phyloP scores from a whole-genome alignment of 2,888 invertebrate species.

The Bimastos eiseni region DNA sequence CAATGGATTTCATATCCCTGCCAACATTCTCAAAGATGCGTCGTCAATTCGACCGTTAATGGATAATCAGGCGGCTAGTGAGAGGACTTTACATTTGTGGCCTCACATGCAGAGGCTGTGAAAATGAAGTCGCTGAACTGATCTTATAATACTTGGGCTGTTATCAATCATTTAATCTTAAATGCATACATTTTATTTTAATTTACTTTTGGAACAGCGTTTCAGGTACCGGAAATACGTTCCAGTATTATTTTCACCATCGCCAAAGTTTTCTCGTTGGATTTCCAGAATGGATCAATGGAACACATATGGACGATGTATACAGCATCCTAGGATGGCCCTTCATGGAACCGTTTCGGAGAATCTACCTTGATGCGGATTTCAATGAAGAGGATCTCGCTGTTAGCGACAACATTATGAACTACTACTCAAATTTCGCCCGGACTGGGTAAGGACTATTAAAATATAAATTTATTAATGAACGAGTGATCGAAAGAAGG shows the following conservation, averaged over 20 bases:
- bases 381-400: constrained; percentile 34
- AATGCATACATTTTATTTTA: neutral
- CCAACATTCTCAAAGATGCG: too few relatives aligned
- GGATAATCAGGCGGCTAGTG: too few relatives aligned
- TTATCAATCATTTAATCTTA: too few relatives aligned
- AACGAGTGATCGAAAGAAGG: neutral
- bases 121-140: too few relatives aligned
- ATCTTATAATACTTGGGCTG: neutral
- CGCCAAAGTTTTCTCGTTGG: constrained; percentile 37
- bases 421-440: constrained; percentile 42
- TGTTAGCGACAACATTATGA: constrained; percentile 35
- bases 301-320: constrained; percentile 43
- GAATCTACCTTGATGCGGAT: constrained; percentile 27
- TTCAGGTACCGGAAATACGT: constrained; percentile 33
- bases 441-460: constrained; percentile 36
- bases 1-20: too few relatives aligned
- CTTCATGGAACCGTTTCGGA: constrained; percentile 35
- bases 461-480: neutral
- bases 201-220: constrained; percentile 21
- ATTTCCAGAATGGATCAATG: constrained; percentile 39
- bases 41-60: too few relatives aligned
- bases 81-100: too few relatives aligned
- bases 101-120: too few relatives aligned
- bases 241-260: constrained; percentile 37
- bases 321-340: constrained; percentile 41